These are phyloP conservation scores for Teleogryllus occipitalis DNA, from an alignment of 1,140 invertebrate genomes.

Conservation along the genomic window DNA sequence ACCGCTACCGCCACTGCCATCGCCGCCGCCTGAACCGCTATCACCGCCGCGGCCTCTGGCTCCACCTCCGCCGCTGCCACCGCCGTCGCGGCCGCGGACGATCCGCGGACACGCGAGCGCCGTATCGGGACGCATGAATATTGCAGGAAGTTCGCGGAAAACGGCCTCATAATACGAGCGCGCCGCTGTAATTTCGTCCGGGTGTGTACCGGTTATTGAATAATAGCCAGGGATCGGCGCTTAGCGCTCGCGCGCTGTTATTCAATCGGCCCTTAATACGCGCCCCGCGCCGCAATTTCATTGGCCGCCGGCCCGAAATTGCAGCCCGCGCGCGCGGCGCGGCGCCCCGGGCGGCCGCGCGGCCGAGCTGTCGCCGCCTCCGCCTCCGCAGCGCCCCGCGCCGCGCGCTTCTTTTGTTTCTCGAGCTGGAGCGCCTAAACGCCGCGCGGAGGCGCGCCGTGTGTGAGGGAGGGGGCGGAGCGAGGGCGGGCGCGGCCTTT, in stretches of 20 bases:
- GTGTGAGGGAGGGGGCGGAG: not conserved
- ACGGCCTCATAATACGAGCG: not conserved
- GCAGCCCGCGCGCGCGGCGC: not conserved
- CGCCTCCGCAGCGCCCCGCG: no score
- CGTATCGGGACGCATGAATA: not conserved
- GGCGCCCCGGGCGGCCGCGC: no score
- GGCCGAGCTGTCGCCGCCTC: not conserved
- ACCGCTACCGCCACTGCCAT: no score
- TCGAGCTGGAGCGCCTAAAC: not conserved
- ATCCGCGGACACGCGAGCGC: not conserved
- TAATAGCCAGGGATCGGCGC: not conserved
- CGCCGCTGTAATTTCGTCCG: not conserved
- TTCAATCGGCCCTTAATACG: not conserved
- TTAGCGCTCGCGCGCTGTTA: not conserved
- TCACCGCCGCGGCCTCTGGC: no score
- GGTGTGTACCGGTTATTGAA: not conserved
- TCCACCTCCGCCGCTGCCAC: no score
- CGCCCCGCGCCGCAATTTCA: not conserved
- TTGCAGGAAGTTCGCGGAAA: not conserved
- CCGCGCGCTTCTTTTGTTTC: not conserved
- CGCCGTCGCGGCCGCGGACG: not conserved
- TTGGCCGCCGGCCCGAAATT: not conserved
- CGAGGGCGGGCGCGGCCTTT: not conserved
- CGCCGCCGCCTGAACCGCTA: no score
- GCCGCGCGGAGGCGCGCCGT: not conserved